Base-by-base conservation (phyloP, 1,140 invertebrate genomes). In the Eupeodes corollae region DNA sequence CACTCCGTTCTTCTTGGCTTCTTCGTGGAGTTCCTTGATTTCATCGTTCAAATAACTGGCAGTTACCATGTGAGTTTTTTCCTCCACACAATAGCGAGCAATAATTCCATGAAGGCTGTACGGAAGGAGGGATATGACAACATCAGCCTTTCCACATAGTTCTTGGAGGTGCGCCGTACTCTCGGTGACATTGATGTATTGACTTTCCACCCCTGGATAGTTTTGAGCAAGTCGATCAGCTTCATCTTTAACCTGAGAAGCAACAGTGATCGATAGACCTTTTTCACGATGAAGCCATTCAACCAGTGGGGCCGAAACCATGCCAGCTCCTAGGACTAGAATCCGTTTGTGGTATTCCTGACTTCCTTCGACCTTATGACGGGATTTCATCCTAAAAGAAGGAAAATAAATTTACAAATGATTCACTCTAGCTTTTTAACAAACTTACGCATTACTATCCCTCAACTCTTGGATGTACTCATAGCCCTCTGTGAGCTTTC, bases 391-490 rank as follows among this genome's bases (percentile, higher is more conserved):
- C 42, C 38, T 58, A 43, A 10, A n/a, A 0, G 18, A 30, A 38
- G 38, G 15, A 40, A 37, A 14, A 41, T 42, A 30, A 32, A 14
- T 32, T 31, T 5, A 35, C 5, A 15, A 34, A 8, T 31, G 16
- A 33, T 9, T 15, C 32, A 33, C 21, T 26, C 3, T 3, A 26
- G 8, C 21, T 3, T 26, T 26, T 26, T 26, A 8, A 47, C 14
- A 31, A 48, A 51, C 59, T 68, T 61, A 75, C 73, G 56, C 69
- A 63, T 73, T 69, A 49, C 61, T 69, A 67, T 63, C 75, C 52
- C 95, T 76, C 5, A 99, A 70, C 42, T 96, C 91, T 54, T 84
- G 77, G 57, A 99, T 99, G 58, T 99, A 99, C 69, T 96, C 83
- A 70, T 86, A 98, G 59, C 88, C 86, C 1, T 90, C 80, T 0